Evolutionary conservation across 2,113 vertebrate genomes (phyloP).

Genomic region (Polypterus bichir): DNA sequence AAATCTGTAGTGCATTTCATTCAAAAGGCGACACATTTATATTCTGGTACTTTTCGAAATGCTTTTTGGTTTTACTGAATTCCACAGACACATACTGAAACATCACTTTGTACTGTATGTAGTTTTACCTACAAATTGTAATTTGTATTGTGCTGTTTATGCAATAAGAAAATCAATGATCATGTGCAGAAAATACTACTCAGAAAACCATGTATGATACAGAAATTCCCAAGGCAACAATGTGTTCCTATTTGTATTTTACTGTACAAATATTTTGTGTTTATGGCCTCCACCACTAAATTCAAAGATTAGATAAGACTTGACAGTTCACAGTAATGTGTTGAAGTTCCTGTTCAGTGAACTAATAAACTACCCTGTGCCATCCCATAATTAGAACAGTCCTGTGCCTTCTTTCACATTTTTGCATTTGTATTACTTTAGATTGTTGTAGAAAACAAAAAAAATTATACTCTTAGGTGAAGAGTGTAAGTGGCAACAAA

Average conservation of each 20-base stretch:
- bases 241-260: not conserved
- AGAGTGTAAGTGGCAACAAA: slow-evolving; percentile 51
- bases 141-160: too few species aligned
- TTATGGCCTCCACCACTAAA: not conserved
- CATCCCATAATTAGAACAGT: slow-evolving; percentile 34
- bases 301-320: not conserved
- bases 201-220: not conserved
- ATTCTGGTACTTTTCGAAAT: too few species aligned
- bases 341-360: too few species aligned
- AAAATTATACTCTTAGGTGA: slow-evolving; percentile 33
- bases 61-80: too few species aligned
- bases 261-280: not conserved
- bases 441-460: slow-evolving; percentile 27
- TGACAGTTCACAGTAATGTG: too few species aligned
- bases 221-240: not conserved
- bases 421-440: slow-evolving; percentile 41
- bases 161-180: too few species aligned
- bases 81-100: too few species aligned
- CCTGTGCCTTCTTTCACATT: slow-evolving; percentile 61
- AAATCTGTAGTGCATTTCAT: too few species aligned
- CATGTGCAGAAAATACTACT: too few species aligned
- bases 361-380: not conserved
- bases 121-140: too few species aligned
- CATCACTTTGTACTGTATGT: too few species aligned
- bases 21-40: too few species aligned